Evolutionary conservation across 2,113 vertebrate genomes (phyloP), one percentile per base, ranked within the genome.

Genomic region (Urocolius indicus): DNA sequence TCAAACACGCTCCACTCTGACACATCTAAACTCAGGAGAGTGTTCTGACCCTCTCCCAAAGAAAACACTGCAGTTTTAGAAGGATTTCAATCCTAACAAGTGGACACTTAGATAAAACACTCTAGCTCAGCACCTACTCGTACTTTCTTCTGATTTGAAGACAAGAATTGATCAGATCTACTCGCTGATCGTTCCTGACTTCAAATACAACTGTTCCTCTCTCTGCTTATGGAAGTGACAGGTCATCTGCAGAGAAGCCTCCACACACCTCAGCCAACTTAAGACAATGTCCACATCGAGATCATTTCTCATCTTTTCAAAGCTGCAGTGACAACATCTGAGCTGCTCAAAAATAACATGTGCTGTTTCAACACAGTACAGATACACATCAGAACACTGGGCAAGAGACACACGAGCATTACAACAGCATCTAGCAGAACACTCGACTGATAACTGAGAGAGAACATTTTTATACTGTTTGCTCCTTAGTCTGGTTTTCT

Each of bases 401-500:
- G 38, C 68, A 68, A 27, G 20, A 66, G 38, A 83, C 65, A 58
- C 13, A 15, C 6, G 9, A 72, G 59, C 16, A 10, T 34, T 78
- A 71, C 48, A 52, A 73, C 4, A 11, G 43, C 48, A 74, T 21
- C 5, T 4, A 49, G 75, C 55, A 68, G 1, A 54, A 67, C 2
- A 2, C 46, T 58, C 49, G 48, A 22, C 22, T 43, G 46, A 59
- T 46, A 85, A 41, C 27, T 49, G 46, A 90, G 19, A 69, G 30
- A 43, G 48, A 23, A 29, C 21, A 41, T 72, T 87, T 92, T 71
- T 41, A 58, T 22, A 62, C n/a, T 66, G 29, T 43, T 19, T 90
- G 74, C 83, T 79, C 27, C 76, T 95, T 66, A 76, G 66, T 84
- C 62, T 93, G 55, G 32, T 80, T 94, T 92, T 91, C 61, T 77